Evolutionary conservation across 1,140 invertebrate species (phyloP), one percentile per base, ranked within the genome.

Genomic region (Melanaphis sacchari): DNA sequence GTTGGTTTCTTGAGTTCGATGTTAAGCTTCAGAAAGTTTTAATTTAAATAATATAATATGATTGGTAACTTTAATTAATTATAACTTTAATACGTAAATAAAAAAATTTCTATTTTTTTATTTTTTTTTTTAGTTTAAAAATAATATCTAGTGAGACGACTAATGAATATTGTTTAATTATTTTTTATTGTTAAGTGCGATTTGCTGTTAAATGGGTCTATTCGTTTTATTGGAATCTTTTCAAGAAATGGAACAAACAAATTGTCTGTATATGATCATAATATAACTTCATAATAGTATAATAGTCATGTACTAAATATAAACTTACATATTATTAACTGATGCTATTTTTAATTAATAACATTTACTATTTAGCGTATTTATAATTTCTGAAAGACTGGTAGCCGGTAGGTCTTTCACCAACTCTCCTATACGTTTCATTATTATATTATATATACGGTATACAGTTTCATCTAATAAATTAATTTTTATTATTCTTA

Each of bases 141-240:
- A 90, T 90, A 59, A 40, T 66, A 66, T 66, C 6, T 31, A 31
- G 31, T 66, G 36, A 40, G 52, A 26, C 59, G 54, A 66, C 15
- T 54, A 89, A 89, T 54, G 49, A 90, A 66, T n/a, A 41, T 26
- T 31, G 22, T 90, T 90, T 66, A 90, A 90, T 90, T n/a, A n/a
- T 90, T 21, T 90, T 66, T 90, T 90, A n/a, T 90, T 38, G 38
- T 52, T 40, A 92, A 92, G 91, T 92, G 66, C 43, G 15, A 93
- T 93, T 85, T 93, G 91, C 46, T 93, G 91, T 93, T 54, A 93
- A 92, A 85, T 66, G 46, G 26, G 15, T 38, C 18, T 31, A 9
- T 93, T 85, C 43, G 36, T 66, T 66, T 31, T 41, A 41, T 93
- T 93, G 91, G 91, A n/a, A 49, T 6, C 40, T 38, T 49, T 93